Conservation (phyloP, 2,888 invertebrate genomes). For the Thysanoteuthis rhombus region DNA sequence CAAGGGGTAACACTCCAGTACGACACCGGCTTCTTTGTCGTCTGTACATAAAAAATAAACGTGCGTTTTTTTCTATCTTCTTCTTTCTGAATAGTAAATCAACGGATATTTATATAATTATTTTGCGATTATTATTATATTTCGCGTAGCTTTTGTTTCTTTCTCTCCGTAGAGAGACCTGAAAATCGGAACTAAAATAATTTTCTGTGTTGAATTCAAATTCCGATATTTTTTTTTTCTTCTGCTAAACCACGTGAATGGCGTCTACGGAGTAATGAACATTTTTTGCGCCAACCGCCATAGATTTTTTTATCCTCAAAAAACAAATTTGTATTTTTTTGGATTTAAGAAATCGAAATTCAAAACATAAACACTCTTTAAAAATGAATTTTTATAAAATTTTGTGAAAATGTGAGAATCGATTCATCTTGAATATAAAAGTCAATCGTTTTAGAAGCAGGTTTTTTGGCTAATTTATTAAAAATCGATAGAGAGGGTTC, state of each 20-base stretch:
- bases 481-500: not conserved
- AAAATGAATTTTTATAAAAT: not conserved
- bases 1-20: not conserved
- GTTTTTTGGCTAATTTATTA: not conserved
- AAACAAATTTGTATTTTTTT: not conserved
- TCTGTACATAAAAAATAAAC: conserved; percentile 12
- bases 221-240: too few species aligned
- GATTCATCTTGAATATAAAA: not conserved
- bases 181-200: not conserved
- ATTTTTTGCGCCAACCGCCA: not conserved
- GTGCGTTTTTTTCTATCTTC: not conserved
- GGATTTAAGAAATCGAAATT: not conserved
- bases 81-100: not conserved
- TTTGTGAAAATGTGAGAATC: not conserved
- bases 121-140: not conserved
- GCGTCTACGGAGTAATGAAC: not conserved
- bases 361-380: not conserved
- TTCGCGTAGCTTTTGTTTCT: not conserved
- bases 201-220: not conserved
- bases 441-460: not conserved
- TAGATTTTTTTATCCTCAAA: not conserved
- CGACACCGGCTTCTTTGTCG: not conserved
- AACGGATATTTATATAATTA: not conserved
- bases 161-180: not conserved
- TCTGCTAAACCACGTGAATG: not conserved